These are phyloP conservation scores for Phthorimaea operculella DNA, from an alignment of 1,140 invertebrate genomes.

Conservation along the genomic window DNA sequence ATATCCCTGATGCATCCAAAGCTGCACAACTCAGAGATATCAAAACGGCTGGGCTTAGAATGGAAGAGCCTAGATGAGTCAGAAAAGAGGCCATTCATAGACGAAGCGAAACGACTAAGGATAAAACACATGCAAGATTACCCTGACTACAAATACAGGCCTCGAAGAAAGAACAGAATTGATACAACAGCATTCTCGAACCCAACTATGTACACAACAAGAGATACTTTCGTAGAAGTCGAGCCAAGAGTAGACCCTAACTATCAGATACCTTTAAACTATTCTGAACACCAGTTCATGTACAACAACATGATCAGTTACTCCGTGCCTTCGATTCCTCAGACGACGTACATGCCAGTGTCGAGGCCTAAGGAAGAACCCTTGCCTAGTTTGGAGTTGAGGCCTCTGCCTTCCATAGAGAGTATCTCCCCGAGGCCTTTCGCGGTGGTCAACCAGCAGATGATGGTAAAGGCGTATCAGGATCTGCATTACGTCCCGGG, in stretches of 20 bases:
- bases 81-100: conserved; percentile 83
- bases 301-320: conserved; percentile 60
- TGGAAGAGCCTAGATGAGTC: conserved; percentile 77
- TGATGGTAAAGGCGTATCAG: conserved; percentile 66
- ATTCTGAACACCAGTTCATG: conserved; percentile 47
- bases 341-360: conserved; percentile 41
- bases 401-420: conserved; percentile 57
- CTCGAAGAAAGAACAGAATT: conserved; percentile 74
- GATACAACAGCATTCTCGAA: conserved; percentile 35
- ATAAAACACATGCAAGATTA: conserved; percentile 81
- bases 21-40: conserved; percentile 82
- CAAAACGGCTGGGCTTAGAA: conserved; percentile 75
- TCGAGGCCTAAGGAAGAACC: conserved; percentile 47
- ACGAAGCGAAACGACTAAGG: conserved; percentile 80
- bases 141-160: conserved; percentile 79
- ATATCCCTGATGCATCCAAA: conserved; percentile 86
- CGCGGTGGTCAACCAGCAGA: conserved; percentile 62
- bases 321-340: conserved; percentile 48
- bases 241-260: conserved; percentile 36
- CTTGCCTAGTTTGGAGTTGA: conserved; percentile 39
- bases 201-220: conserved; percentile 32
- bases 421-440: conserved; percentile 59
- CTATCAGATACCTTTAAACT: conserved; percentile 44
- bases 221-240: conserved; percentile 45
- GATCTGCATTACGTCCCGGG: conserved; percentile 57